Percentiles rank a stretch among this genome's conserved stretches.
These are phyloP conservation scores for Gobio occitaniae DNA, from an alignment of 2,797 vertebrate species.

Conservation along the genomic window DNA sequence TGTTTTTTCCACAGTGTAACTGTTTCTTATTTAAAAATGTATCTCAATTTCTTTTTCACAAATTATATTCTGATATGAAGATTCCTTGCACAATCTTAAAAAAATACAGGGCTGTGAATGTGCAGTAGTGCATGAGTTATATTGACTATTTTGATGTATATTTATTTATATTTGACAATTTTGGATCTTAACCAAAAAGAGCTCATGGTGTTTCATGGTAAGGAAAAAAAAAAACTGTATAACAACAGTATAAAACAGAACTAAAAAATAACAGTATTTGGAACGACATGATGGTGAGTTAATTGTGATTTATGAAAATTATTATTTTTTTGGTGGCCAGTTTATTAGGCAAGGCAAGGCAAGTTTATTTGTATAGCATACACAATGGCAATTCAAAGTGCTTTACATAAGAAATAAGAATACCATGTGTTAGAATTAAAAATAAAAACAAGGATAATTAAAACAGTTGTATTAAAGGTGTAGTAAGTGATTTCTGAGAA, in stretches of 20 bases:
- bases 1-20: background rate
- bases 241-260: background rate
- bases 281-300: background rate
- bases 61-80: background rate
- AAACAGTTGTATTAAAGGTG: background rate
- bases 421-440: no score
- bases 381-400: no score
- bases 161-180: background rate
- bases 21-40: background rate
- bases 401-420: no score
- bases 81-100: no score
- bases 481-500: no score
- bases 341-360: no score
- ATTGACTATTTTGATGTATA: no score
- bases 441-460: no score
- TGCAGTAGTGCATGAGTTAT: no score
- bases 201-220: background rate
- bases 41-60: background rate
- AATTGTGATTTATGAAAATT: background rate
- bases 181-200: background rate
- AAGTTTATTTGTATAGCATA: no score
- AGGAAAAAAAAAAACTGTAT: background rate
- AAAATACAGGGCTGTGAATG: no score
- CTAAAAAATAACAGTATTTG: background rate
- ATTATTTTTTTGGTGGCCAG: no score